Conservation (phyloP, 2,113 vertebrate genomes). For the Crypturellus undulatus region DNA sequence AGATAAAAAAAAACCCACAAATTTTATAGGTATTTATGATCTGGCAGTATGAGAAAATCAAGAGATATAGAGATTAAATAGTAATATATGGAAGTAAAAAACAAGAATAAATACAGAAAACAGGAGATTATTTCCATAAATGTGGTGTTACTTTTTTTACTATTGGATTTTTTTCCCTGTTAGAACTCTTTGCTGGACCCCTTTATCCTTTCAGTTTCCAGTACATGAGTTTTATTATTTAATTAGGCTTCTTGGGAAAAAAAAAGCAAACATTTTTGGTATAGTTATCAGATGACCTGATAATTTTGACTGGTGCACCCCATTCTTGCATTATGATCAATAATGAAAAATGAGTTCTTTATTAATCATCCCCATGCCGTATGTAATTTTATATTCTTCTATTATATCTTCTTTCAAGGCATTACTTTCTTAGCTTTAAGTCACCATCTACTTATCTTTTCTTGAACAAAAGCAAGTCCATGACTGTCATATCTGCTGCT, state of each 20-base stretch:
- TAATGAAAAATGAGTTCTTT: neutral
- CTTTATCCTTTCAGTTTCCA: no score
- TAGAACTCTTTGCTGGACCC: no score
- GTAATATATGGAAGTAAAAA: neutral
- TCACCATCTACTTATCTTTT: neutral
- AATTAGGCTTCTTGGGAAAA: neutral
- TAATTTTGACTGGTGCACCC: neutral
- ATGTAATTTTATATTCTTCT: neutral
- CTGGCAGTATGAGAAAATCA: neutral
- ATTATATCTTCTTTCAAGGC: neutral
- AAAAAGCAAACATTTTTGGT: neutral
- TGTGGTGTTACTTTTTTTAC: no score
- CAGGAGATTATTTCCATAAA: neutral
- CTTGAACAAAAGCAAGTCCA: neutral
- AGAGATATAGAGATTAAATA: neutral
- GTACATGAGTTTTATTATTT: neutral
- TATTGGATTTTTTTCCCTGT: neutral
- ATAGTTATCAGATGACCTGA: no score
- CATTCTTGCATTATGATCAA: neutral
- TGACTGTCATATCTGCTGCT: neutral
- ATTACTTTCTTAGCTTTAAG: neutral
- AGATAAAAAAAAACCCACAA: neutral
- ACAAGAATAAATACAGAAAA: neutral
- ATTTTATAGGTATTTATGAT: neutral
- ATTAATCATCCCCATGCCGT: neutral